Percentiles rank a stretch among this genome's conserved stretches.
phyloP scores from a whole-genome alignment of 2,797 vertebrate species.

The Catharus ustulatus region DNA sequence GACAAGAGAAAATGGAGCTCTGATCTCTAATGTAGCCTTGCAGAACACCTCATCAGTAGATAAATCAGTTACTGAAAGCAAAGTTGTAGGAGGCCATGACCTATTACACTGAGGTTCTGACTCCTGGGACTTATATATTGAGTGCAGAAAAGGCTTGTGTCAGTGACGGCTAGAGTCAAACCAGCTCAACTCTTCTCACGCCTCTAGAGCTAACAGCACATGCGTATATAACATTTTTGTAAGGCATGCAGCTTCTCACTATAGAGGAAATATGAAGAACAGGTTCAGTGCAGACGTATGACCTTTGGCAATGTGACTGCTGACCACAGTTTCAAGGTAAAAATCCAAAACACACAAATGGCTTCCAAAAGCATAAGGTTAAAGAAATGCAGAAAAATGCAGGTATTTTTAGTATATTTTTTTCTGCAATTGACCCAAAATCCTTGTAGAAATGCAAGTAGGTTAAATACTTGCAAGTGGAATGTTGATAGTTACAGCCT shows the following conservation, averaged over 20 bases:
- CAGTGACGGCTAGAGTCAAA: not conserved
- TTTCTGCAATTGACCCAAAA: not conserved
- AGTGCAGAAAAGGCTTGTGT: not conserved
- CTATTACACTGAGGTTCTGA: not conserved
- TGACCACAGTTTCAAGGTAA: not conserved
- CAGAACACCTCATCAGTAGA: not conserved
- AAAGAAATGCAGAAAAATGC: not conserved
- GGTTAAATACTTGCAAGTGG: not conserved
- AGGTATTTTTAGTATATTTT: not conserved
- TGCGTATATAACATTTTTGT: not conserved
- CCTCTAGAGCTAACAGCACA: not conserved
- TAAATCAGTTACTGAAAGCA: not conserved
- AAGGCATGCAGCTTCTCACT: not conserved
- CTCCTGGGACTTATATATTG: not conserved
- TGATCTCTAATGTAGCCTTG: not conserved
- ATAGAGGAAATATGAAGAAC: not conserved
- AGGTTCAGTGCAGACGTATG: not conserved
- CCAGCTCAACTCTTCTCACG: not conserved
- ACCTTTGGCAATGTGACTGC: not conserved
- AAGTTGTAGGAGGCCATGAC: not conserved
- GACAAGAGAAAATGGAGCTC: not conserved
- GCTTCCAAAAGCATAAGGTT: not conserved
- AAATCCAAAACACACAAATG: not conserved
- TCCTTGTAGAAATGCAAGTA: not conserved
- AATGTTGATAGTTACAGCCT: not conserved